Conservation (phyloP, 2,113 vertebrate genomes). For the Perognathus longimembris region DNA sequence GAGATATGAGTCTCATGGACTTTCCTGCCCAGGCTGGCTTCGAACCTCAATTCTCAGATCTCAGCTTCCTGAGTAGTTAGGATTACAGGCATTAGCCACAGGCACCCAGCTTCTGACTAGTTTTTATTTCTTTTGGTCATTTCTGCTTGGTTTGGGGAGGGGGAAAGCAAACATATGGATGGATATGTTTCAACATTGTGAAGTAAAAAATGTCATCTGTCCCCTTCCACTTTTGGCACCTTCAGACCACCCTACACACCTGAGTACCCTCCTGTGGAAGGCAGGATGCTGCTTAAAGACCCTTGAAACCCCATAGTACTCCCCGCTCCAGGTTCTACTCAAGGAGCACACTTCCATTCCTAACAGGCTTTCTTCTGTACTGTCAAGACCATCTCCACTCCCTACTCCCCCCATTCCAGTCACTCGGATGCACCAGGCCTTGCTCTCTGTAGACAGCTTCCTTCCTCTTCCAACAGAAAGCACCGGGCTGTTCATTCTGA, state of each 20-base stretch:
- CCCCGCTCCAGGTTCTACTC: background rate
- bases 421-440: background rate
- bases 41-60: no score
- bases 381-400: no score
- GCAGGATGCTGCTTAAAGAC: background rate
- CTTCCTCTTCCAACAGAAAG: background rate
- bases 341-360: background rate
- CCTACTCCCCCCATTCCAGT: no score
- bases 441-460: accelerated
- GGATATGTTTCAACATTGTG: background rate
- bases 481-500: background rate
- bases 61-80: no score
- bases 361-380: background rate
- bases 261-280: accelerated
- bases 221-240: background rate
- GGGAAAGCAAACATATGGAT: background rate
- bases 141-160: background rate
- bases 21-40: no score
- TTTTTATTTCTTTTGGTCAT: background rate
- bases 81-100: no score
- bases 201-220: background rate
- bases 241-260: no score
- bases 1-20: no score
- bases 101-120: background rate
- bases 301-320: no score